Base-by-base conservation (phyloP, 2,113 vertebrate species). In the Bettongia penicillata region DNA sequence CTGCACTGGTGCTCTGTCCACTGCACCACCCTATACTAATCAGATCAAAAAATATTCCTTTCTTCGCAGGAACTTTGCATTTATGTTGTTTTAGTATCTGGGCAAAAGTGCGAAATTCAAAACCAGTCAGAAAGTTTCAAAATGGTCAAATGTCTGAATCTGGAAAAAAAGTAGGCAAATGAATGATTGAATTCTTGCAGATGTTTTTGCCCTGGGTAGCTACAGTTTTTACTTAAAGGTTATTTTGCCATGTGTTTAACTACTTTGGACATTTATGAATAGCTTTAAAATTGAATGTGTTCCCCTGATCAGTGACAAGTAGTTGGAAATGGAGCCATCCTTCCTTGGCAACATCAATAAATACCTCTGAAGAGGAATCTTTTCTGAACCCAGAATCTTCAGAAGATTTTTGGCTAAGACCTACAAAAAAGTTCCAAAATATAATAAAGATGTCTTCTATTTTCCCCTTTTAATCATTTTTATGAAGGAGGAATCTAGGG, bases 311-410 rank as follows among this genome's bases (percentile, higher is more conserved):
- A 0, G 99, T 98, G 98, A 98, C 97, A 1, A 99, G 99, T 93
- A 99, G 99, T 53, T 99, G 99, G 98, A 99, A 99, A 97, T 99
- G 99, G 84, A 99, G 99, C 97, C 99, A 98, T 53, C 99, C 99
- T 98, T 99, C 99, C 94, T 99, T 99, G 94, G 99, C 99, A 93
- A 99, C 99, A 93, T 99, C 99, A 31, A 99, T 99, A 98, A 99
- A 99, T 93, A 99, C 98, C 24, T 99, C 99, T 0, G 99, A 99
- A n/a, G 99, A 99, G 43, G 99, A 99, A 95, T 99, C 99, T 97
- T 99, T 99, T 96, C 99, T 99, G 95, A 99, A 99, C 24, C 99
- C 99, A 0, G 99, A 99, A 95, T 99, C 99, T 94, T 99, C 99
- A 0, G 99, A 99, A 48, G 99, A 99, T 94, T 99, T 99, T 37